phyloP scores from a whole-genome alignment of 1,140 invertebrate species.

The Drosophila grimshawi region DNA sequence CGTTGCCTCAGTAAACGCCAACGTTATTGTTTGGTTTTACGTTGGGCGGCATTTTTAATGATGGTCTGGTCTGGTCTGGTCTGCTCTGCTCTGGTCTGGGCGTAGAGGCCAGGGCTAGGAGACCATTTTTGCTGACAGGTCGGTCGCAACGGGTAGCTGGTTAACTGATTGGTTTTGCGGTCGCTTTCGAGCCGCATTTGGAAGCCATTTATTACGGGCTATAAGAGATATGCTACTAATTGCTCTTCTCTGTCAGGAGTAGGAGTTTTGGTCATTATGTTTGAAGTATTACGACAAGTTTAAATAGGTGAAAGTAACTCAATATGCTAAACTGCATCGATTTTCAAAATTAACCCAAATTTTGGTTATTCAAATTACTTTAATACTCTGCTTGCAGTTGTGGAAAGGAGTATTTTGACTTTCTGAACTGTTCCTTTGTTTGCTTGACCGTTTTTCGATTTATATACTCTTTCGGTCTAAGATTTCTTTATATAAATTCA shows the following conservation, averaged over 20 bases:
- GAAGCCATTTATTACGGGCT: conserved; percentile 37
- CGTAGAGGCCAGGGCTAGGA: neutral
- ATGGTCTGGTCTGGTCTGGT: conserved; percentile 24
- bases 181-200: conserved; percentile 19
- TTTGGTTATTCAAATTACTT: neutral
- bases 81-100: neutral
- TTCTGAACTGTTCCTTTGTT: neutral
- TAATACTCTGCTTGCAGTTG: neutral
- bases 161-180: conserved; percentile 60
- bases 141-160: conserved; percentile 15
- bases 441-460: too few relatives aligned
- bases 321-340: neutral
- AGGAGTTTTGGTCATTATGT: neutral
- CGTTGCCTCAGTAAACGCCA: conserved; percentile 56
- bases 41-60: conserved; percentile 64
- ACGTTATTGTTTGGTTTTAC: conserved; percentile 43
- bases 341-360: neutral
- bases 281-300: neutral
- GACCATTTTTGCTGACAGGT: neutral
- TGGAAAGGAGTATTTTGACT: neutral
- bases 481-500: too few relatives aligned
- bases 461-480: too few relatives aligned
- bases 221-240: conserved; percentile 46
- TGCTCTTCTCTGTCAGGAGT: conserved; percentile 16
- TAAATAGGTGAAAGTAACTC: neutral